phyloP scores from a whole-genome alignment of 1,140 invertebrate genomes.

The Dinothrombium tinctorium region DNA sequence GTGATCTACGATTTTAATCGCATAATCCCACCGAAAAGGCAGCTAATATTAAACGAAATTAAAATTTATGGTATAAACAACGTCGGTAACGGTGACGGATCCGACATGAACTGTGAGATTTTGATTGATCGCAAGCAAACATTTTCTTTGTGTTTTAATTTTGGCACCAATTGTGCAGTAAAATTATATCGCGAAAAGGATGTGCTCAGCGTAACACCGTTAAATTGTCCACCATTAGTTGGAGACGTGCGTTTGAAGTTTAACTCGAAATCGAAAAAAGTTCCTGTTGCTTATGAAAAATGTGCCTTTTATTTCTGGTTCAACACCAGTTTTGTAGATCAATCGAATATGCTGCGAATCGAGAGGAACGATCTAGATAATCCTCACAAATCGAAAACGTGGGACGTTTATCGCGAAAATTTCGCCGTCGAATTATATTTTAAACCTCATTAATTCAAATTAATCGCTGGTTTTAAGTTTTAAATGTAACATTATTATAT shows the following conservation, averaged over 20 bases:
- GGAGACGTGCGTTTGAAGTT: conserved; percentile 27
- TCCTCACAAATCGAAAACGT: conserved; percentile 28
- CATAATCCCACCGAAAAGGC: conserved; percentile 19
- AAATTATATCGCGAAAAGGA: conserved; percentile 19
- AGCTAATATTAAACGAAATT: conserved; percentile 4
- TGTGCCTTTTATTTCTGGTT: conserved; percentile 34
- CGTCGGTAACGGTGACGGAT: conserved; percentile 27
- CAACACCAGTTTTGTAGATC: conserved; percentile 27
- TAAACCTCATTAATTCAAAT: background rate
- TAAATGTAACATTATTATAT: too few relatives aligned
- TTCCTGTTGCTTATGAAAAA: conserved; percentile 29
- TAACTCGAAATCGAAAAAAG: conserved; percentile 20
- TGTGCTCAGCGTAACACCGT: conserved; percentile 18
- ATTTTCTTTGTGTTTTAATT: conserved; percentile 21
- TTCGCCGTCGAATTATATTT: conserved; percentile 18
- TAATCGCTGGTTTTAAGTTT: too few relatives aligned
- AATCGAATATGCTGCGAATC: conserved; percentile 23
- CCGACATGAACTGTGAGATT: conserved; percentile 24
- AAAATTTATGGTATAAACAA: conserved; percentile 15
- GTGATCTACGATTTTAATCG: conserved; percentile 22
- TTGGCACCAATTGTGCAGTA: conserved; percentile 11
- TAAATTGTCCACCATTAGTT: conserved; percentile 21
- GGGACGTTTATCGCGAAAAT: conserved; percentile 23
- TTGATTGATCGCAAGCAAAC: conserved; percentile 18
- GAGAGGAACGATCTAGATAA: conserved; percentile 27